phyloP scores from a whole-genome alignment of 2,888 invertebrate species.

The Temnothorax rugatulus region DNA sequence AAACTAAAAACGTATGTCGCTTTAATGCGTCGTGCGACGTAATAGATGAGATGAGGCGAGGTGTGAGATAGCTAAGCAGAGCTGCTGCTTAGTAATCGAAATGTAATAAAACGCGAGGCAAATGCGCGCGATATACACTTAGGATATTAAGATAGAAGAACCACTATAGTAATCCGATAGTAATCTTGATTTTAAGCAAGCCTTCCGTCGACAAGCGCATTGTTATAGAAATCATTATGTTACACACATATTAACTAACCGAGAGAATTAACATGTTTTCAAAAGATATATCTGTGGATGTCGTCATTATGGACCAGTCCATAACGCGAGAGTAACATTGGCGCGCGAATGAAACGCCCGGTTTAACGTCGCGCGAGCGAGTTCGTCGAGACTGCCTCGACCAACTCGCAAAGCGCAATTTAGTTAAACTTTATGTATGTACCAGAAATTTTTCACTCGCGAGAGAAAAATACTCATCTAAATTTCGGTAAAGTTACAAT shows the following conservation, averaged over 20 bases:
- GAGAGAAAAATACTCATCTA: not conserved
- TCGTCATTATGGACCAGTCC: slow-evolving; percentile 78
- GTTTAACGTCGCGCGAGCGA: slow-evolving; percentile 54
- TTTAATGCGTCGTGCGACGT: not conserved
- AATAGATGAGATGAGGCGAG: slow-evolving; percentile 16
- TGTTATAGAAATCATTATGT: slow-evolving; percentile 76
- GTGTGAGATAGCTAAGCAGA: slow-evolving; percentile 39
- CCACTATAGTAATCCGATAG: slow-evolving; percentile 61
- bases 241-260: slow-evolving; percentile 72
- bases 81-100: slow-evolving; percentile 34
- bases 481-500: not conserved
- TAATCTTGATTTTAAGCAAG: slow-evolving; percentile 76
- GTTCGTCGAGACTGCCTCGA: not conserved
- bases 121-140: slow-evolving; percentile 18
- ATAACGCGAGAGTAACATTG: slow-evolving; percentile 76
- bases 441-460: slow-evolving; percentile 45
- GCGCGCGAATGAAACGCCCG: slow-evolving; percentile 73
- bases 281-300: slow-evolving; percentile 76
- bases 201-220: slow-evolving; percentile 62
- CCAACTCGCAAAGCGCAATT: slow-evolving; percentile 16
- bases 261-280: slow-evolving; percentile 76
- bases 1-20: slow-evolving; percentile 11
- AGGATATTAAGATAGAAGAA: slow-evolving; percentile 25
- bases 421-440: slow-evolving; percentile 55
- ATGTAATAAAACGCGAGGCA: slow-evolving; percentile 33